These are phyloP conservation scores for Diarsia mendica DNA, from an alignment of 2,888 invertebrate genomes.

Conservation along the genomic window DNA sequence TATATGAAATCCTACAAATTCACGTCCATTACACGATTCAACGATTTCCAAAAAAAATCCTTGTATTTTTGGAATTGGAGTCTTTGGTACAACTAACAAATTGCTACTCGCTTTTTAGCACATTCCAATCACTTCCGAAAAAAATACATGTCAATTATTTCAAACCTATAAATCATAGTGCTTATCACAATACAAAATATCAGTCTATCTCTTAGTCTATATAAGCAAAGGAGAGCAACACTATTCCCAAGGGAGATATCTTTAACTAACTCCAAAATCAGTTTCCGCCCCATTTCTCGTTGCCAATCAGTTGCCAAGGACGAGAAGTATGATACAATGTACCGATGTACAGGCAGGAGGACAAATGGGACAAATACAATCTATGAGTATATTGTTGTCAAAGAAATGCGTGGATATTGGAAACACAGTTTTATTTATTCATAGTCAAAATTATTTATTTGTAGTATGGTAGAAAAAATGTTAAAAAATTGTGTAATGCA, in stretches of 20 bases:
- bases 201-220: slow-evolving; percentile 34
- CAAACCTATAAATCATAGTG: background rate
- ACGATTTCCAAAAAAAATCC: too few species aligned
- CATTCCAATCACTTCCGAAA: background rate
- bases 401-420: background rate
- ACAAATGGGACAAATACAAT: background rate
- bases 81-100: background rate
- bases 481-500: too few species aligned
- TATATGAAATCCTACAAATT: background rate
- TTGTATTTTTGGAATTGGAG: too few species aligned
- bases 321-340: slow-evolving; percentile 18
- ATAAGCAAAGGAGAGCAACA: slow-evolving; percentile 48
- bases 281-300: slow-evolving; percentile 72
- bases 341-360: background rate
- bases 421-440: background rate
- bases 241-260: slow-evolving; percentile 62
- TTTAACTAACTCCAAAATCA: slow-evolving; percentile 74
- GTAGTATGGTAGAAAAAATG: too few species aligned
- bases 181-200: background rate
- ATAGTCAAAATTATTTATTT: too few species aligned
- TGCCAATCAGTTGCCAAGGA: slow-evolving; percentile 72
- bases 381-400: background rate
- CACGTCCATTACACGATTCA: too few species aligned
- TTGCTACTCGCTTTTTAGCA: background rate
- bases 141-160: background rate